Percentiles rank a stretch among this genome's conserved stretches.
Conservation (phyloP, 1,140 invertebrate species). For the Andrena cerasifolii region DNA sequence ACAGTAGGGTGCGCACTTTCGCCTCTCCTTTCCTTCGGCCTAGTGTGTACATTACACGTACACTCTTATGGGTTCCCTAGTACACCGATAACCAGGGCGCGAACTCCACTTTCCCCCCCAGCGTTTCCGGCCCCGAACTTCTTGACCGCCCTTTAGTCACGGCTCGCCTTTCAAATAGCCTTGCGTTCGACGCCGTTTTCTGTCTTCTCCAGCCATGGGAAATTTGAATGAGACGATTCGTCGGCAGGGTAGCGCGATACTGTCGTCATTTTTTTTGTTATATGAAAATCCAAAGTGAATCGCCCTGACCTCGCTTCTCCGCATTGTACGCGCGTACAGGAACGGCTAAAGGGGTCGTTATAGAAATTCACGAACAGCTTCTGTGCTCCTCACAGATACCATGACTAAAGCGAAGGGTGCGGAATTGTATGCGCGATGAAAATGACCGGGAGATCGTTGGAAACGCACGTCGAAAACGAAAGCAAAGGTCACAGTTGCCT, state of each 20-base stretch:
- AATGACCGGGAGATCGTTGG: background rate
- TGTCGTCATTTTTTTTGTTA: no score
- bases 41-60: conserved; percentile 24
- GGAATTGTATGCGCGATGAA: no score
- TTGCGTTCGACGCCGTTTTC: background rate
- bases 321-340: no score
- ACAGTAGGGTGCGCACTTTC: conserved; percentile 48
- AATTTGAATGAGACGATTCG: background rate
- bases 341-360: no score
- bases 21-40: background rate
- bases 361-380: no score
- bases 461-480: background rate
- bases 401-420: no score
- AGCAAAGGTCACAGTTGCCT: conserved; percentile 5
- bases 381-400: no score
- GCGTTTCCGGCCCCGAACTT: conserved; percentile 17
- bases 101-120: background rate
- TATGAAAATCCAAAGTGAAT: no score
- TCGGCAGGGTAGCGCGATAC: background rate
- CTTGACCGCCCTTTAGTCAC: conserved; percentile 37
- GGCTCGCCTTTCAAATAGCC: conserved; percentile 6
- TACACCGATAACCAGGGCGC: conserved; percentile 28
- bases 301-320: no score
- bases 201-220: background rate
- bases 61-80: conserved; percentile 17